Conservation (phyloP, 2,888 invertebrate species). For the Synergus gifuensis region DNA sequence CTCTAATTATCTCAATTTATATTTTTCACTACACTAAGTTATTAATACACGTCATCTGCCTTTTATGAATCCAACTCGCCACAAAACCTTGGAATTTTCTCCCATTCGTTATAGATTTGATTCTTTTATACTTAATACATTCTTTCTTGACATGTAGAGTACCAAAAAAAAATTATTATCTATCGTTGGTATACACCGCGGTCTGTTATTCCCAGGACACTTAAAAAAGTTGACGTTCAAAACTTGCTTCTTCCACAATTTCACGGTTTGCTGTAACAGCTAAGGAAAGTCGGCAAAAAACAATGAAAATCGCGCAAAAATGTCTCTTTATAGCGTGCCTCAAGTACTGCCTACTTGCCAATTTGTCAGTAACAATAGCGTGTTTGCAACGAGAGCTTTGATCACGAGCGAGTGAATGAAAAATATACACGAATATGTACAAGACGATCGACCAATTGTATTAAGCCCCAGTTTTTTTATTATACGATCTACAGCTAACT, state of each 20-base stretch:
- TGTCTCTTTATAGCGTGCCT: not conserved
- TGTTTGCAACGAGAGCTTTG: not conserved
- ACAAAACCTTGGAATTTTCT: not conserved
- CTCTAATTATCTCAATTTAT: not conserved
- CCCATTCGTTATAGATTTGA: not conserved
- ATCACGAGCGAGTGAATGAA: not conserved
- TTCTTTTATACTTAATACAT: not conserved
- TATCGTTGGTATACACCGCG: not conserved
- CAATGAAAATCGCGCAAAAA: not conserved
- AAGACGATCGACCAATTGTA: no score
- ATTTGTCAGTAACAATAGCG: not conserved
- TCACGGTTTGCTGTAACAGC: slow-evolving; percentile 7
- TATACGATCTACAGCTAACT: no score
- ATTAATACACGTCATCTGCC: not conserved
- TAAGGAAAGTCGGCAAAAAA: not conserved
- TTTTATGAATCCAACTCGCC: not conserved
- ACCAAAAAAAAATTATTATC: not conserved
- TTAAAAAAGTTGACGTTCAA: not conserved
- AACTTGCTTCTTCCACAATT: not conserved
- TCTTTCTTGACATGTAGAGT: not conserved
- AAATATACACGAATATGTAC: not conserved
- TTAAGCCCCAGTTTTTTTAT: no score
- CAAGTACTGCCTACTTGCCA: not conserved
- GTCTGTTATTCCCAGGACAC: not conserved
- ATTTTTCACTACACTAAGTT: not conserved